Percentiles rank a stretch among this genome's conserved stretches.
Conservation (phyloP, 2,888 invertebrate genomes). For the Melolontha melolontha region DNA sequence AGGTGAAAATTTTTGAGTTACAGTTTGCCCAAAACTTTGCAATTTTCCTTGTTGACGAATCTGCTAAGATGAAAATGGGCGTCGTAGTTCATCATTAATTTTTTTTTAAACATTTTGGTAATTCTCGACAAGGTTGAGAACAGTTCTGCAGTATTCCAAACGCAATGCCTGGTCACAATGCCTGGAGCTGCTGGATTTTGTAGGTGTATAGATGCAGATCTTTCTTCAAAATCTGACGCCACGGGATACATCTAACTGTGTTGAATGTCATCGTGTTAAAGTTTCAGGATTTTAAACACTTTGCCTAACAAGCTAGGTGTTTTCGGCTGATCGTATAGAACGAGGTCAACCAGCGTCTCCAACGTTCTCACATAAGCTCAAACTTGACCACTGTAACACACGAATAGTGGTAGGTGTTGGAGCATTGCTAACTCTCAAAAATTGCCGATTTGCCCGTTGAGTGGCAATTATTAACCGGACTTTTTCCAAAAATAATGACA, state of each 20-base stretch:
- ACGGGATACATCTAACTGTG: not conserved
- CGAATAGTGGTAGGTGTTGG: conserved; percentile 8
- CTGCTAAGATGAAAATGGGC: too few species aligned
- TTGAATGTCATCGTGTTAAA: conserved; percentile 1
- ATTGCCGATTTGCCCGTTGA: too few species aligned
- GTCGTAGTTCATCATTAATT: too few species aligned
- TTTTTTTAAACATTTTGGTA: not conserved
- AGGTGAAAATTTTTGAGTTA: not conserved
- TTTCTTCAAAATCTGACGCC: conserved; percentile 7
- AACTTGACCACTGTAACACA: not conserved
- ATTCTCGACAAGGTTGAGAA: not conserved
- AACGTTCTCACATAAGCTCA: conserved; percentile 4
- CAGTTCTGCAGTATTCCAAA: conserved; percentile 5
- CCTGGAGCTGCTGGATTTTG: conserved; percentile 1
- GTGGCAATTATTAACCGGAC: too few species aligned
- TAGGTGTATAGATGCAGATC: not conserved
- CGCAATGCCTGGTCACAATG: conserved; percentile 7
- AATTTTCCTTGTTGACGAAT: not conserved
- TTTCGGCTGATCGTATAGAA: conserved; percentile 1
- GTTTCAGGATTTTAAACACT: not conserved
- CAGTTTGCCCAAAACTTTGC: not conserved
- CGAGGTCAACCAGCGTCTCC: not conserved
- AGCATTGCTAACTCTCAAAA: too few species aligned
- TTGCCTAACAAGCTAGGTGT: not conserved
- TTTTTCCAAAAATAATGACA: too few species aligned